Base-by-base conservation (phyloP, 2,888 invertebrate species). In the Cryptocephalus primarius region DNA sequence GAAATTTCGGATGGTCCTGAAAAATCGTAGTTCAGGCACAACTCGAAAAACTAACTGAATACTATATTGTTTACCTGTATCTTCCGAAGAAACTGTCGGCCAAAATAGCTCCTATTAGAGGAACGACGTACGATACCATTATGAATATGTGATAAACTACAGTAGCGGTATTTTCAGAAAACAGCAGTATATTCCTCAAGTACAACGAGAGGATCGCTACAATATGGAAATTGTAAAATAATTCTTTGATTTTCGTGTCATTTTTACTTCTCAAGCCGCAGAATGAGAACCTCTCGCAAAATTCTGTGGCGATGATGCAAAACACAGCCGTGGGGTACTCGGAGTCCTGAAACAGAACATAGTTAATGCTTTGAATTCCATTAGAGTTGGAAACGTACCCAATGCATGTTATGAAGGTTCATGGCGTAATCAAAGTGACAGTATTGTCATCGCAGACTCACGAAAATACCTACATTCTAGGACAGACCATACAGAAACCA, bases 271-370 rank as follows among this genome's bases (percentile, higher is more conserved):
- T 73, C 62, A 86, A 70, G 50, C 89, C 89, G 72, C 88, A 89
- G 70, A 83, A 90, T 8, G 85, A 87, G 69, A 89, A 88, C 58
- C 89, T 72, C 68, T 89, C 89, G 68, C 88, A 89, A 70, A 89
- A 88, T 65, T 90, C 89, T 53, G 86, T 87, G 39, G 82, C 82
- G 51, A 89, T 78, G 52, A 90, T 88, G 70, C 87, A 87, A 69
- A 85, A 82, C 53, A 89, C 82, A 3, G 84, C 77, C 43, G 75
- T 77, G 0, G 84, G 81, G 58, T 82, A 83, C 46, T 33, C 42
- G 4, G 42, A 10, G 22, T 33, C 12, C 42, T 42, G 11, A 9
- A 42, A 42, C 31, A 22, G 2, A 2, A 22, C 3, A 22, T 22
- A 22, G 6, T 22, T 4, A 4, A 22, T 6, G 6, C 22, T 4